A percentile compares a stretch with the other conserved stretches of the same genome.
Evolutionary conservation across 2,113 vertebrate species (phyloP).

Genomic region (Pimephales promelas): DNA sequence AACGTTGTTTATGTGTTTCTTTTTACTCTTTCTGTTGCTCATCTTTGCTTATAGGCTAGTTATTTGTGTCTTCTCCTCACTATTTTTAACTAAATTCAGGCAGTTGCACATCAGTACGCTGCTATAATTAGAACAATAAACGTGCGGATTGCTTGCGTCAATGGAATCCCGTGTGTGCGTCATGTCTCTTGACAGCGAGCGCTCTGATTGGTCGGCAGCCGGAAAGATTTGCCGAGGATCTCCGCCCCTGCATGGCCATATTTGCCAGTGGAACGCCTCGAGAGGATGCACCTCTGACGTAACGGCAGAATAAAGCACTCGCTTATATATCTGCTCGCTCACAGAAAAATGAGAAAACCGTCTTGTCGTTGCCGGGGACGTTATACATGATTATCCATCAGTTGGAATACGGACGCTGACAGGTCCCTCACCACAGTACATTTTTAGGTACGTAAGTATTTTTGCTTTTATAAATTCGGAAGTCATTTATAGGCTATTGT

Average conservation of each 20-base stretch:
- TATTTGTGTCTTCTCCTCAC: slow-evolving; percentile 55
- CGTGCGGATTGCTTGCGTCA: slow-evolving; percentile 84
- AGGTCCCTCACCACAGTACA: slow-evolving; percentile 34
- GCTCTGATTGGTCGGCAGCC: slow-evolving; percentile 71
- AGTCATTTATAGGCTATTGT: neutral
- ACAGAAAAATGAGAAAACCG: slow-evolving; percentile 42
- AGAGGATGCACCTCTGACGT: slow-evolving; percentile 71
- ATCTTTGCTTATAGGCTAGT: slow-evolving; percentile 18
- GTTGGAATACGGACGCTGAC: slow-evolving; percentile 54
- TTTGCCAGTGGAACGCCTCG: slow-evolving; percentile 70
- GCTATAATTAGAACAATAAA: slow-evolving; percentile 84
- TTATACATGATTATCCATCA: slow-evolving; percentile 50
- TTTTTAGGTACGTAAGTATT: slow-evolving; percentile 12
- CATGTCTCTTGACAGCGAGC: slow-evolving; percentile 75
- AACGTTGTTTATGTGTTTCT: neutral
- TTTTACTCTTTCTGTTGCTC: neutral
- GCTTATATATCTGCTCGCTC: slow-evolving; percentile 57
- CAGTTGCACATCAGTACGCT: slow-evolving; percentile 40
- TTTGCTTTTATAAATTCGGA: neutral
- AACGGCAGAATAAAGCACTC: slow-evolving; percentile 70
- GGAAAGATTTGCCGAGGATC: slow-evolving; percentile 73
- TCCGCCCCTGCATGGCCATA: slow-evolving; percentile 76
- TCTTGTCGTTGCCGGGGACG: slow-evolving; percentile 27
- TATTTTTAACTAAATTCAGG: slow-evolving; percentile 78
- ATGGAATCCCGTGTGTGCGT: slow-evolving; percentile 95